A percentile compares a stretch with the other conserved stretches of the same genome.
These are phyloP conservation scores for Xestia rhomboidea DNA, from an alignment of 2,888 invertebrate genomes.

Conservation along the genomic window DNA sequence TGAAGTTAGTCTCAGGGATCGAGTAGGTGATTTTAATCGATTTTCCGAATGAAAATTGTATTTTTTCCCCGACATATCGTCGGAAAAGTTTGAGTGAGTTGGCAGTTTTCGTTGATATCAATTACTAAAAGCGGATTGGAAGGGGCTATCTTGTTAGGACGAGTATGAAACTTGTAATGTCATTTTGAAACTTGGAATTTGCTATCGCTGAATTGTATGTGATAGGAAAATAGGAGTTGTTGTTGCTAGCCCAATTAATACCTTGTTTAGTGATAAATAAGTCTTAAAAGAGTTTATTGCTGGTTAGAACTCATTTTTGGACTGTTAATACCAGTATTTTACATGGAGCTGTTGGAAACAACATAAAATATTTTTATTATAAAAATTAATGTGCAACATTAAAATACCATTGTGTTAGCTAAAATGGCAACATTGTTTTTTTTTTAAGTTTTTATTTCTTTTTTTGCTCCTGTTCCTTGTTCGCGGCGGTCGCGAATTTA, in stretches of 20 bases:
- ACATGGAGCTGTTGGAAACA: no score
- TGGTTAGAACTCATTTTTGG: no score
- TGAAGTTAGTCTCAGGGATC: slow-evolving; percentile 43
- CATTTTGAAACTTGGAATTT: slow-evolving; percentile 30
- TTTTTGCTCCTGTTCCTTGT: no score
- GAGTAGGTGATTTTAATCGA: slow-evolving; percentile 63
- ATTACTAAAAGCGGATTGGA: slow-evolving; percentile 39
- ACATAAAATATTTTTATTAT: no score
- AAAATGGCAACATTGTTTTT: no score
- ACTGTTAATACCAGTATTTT: no score
- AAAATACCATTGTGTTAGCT: no score
- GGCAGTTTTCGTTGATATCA: slow-evolving; percentile 54
- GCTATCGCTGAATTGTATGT: not conserved
- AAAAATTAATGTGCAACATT: no score
- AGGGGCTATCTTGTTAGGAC: slow-evolving; percentile 5
- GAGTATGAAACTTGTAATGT: slow-evolving; percentile 19
- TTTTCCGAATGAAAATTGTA: slow-evolving; percentile 53
- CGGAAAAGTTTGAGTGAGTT: slow-evolving; percentile 54
- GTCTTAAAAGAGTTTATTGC: no score
- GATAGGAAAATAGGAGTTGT: not conserved
- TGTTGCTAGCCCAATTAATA: not conserved
- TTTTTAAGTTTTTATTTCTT: no score
- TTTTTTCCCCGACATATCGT: slow-evolving; percentile 57
- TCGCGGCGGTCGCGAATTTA: no score
- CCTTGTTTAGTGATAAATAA: no score